Base-by-base conservation (phyloP, 1,140 invertebrate genomes). In the Lepidurus arcticus region DNA sequence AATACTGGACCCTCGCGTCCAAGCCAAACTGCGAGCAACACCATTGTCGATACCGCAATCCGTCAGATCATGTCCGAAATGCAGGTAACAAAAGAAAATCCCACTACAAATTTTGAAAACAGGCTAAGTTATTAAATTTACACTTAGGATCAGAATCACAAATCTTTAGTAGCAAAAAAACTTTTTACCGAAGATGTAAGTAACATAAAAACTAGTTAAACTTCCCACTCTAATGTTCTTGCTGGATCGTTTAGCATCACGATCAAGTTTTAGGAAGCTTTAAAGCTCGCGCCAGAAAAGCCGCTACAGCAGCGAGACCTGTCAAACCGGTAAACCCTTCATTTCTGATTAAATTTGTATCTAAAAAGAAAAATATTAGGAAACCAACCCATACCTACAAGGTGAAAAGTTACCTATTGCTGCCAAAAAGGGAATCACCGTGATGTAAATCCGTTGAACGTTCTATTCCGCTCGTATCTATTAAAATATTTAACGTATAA, bases 81-180 rank as follows among this genome's bases (percentile, higher is more conserved):
- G 82, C 79, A 80, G 80, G 79, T 79, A 75, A 73, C 13, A 34
- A 78, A 42, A 10, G 16, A 11, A 26, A n/a, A 10, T 47, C 42
- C 10, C 73, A 45, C 42, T n/a, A 44, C 16, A 78, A 77, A 80
- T 81, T 13, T 75, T 84, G 83, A 45, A 80, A 76, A 26, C 82
- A 81, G 10, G 76, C 84, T n/a, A 81, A 83, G 76, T 81, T 81
- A 80, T 81, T 85, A 21, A 81, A 83, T 34, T 78, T 81, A 24
- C 79, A 80, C 13, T 78, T 84, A 79, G 80, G 44, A 74, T 65
- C 84, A 86, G 76, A 85, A 87, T 78, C 89, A 90, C 84, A 93
- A 92, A 84, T 90, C 88, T 81, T 85, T 92, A 76, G 91, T 93
- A 16, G 92, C 92, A 1, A 95, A 94, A 87, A 94, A 94, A 84